Evolutionary conservation across 2,797 vertebrate genomes (phyloP).

Genomic region (Ceyx erithaca): DNA sequence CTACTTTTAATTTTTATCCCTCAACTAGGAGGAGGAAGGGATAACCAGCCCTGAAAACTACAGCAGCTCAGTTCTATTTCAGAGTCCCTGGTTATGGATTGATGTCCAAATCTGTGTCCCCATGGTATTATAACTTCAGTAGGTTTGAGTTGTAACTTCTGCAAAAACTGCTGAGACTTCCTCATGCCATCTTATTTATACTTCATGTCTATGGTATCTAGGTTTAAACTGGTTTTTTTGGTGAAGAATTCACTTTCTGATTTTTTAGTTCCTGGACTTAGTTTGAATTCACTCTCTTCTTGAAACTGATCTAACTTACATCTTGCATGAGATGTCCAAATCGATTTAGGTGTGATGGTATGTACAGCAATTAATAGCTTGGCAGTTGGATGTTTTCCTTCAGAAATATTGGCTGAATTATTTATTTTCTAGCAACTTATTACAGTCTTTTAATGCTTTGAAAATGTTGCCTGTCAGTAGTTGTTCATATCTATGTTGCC

Average conservation of each 20-base stretch:
- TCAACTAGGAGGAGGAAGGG: background rate
- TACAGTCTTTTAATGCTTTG: background rate
- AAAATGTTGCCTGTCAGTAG: background rate
- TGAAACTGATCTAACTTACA: background rate
- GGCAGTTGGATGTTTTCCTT: background rate
- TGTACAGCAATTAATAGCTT: background rate
- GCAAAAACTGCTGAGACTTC: background rate
- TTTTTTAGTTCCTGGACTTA: background rate
- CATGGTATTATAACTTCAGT: background rate
- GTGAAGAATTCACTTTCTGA: background rate
- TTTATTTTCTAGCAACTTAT: background rate
- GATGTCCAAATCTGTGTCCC: background rate
- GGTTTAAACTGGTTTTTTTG: background rate
- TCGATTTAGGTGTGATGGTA: background rate
- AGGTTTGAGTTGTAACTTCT: background rate
- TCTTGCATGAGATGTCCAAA: background rate
- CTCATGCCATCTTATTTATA: background rate
- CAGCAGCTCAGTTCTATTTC: background rate
- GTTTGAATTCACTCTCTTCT: background rate
- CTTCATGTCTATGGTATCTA: background rate
- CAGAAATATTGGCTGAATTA: background rate
- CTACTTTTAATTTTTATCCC: background rate
- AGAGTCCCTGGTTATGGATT: background rate
- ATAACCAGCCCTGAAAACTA: background rate
- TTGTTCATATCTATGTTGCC: background rate